Percentiles rank a stretch among this genome's conserved stretches.
These are phyloP conservation scores for Thryonomys swinderianus DNA, from an alignment of 2,113 vertebrate species.

Conservation along the genomic window DNA sequence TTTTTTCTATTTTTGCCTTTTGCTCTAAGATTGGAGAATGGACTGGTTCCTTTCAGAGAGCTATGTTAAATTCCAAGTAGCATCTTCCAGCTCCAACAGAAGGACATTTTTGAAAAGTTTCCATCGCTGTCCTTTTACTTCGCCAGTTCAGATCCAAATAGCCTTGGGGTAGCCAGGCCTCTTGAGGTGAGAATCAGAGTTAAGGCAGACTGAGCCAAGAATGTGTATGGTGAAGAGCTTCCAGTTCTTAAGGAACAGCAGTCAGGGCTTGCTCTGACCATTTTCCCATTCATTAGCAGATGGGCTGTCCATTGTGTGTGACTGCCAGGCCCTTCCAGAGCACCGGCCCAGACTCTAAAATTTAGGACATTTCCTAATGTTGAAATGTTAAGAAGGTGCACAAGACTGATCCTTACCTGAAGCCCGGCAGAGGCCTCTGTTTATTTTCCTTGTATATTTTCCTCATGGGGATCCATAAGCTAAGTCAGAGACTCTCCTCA, in stretches of 20 bases:
- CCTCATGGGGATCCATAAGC: neutral
- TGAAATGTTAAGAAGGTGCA: neutral
- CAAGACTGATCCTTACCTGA: neutral
- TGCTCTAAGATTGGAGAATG: neutral
- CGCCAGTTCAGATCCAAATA: neutral
- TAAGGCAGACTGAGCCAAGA: neutral
- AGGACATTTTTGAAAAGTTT: neutral
- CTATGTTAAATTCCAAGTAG: neutral
- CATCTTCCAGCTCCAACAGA: neutral
- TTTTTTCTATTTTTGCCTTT: neutral
- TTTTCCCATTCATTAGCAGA: slow-evolving; percentile 42
- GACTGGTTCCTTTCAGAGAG: neutral
- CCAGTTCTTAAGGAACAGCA: slow-evolving; percentile 38
- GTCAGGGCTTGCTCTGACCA: neutral
- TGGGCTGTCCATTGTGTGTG: neutral
- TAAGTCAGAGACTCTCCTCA: neutral
- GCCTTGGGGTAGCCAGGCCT: neutral
- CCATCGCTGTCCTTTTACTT: neutral
- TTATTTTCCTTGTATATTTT: neutral
- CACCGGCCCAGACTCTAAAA: neutral
- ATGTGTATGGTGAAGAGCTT: slow-evolving; percentile 29
- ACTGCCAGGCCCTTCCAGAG: neutral
- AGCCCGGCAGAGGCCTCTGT: neutral
- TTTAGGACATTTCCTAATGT: neutral
- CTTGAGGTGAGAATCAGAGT: slow-evolving; percentile 29